phyloP scores from a whole-genome alignment of 2,797 vertebrate species.

The Syncerus caffer region DNA sequence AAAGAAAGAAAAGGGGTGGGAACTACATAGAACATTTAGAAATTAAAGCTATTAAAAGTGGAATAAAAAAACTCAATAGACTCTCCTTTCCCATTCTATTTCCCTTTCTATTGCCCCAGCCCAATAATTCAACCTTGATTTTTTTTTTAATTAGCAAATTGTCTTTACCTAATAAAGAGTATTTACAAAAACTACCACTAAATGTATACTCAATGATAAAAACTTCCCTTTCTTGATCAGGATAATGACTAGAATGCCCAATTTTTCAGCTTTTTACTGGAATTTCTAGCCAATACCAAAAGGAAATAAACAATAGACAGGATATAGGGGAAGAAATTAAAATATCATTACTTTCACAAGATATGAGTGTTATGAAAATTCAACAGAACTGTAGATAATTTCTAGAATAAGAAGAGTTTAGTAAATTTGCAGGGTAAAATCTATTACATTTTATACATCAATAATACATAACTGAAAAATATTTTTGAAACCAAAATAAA shows the following conservation, averaged over 20 bases:
- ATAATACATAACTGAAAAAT: neutral
- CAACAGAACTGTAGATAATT: neutral
- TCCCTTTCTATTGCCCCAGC: neutral
- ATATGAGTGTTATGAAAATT: neutral
- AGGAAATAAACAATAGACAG: neutral
- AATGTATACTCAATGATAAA: neutral
- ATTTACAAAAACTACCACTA: neutral
- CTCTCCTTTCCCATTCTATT: neutral
- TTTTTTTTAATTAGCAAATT: neutral
- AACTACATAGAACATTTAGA: neutral
- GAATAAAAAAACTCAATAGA: neutral
- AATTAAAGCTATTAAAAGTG: neutral
- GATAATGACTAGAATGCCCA: neutral
- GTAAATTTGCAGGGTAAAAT: neutral
- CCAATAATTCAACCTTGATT: neutral
- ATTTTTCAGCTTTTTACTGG: neutral
- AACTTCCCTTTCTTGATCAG: neutral
- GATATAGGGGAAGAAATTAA: neutral
- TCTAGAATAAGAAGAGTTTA: neutral
- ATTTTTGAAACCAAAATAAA: constrained; percentile 16
- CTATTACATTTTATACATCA: neutral
- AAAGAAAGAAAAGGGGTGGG: neutral
- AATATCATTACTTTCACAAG: neutral
- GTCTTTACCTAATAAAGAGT: neutral
- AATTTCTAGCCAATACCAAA: neutral